Percentiles rank a stretch among this genome's conserved stretches.
phyloP scores from a whole-genome alignment of 1,140 invertebrate genomes.

The Acromyrmex echinatior region DNA sequence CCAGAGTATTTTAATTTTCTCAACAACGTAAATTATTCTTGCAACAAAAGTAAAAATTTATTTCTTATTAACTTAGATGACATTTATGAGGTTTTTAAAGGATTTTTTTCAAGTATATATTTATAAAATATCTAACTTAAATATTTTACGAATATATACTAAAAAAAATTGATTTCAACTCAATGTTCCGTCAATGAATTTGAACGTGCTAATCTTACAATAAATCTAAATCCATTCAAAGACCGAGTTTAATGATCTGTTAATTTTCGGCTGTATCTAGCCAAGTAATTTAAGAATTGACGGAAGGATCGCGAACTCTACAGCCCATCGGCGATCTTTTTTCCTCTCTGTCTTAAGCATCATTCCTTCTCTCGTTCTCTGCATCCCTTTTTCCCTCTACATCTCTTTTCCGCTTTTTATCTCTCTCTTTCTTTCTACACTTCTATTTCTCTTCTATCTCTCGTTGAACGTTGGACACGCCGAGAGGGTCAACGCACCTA shows the following conservation, averaged over 20 bases:
- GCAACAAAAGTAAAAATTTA: background rate
- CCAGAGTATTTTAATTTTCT: background rate
- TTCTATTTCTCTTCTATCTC: slow-evolving; percentile 65
- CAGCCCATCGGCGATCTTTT: slow-evolving; percentile 52
- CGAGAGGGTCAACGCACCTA: slow-evolving; percentile 78
- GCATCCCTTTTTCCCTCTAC: slow-evolving; percentile 26
- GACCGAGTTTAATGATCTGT: slow-evolving; percentile 63
- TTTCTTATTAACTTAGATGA: background rate
- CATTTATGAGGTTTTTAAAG: no score
- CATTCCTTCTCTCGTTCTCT: slow-evolving; percentile 42
- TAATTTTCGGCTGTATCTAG: slow-evolving; percentile 58
- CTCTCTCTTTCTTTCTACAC: slow-evolving; percentile 30
- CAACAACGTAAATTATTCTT: background rate
- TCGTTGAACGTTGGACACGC: slow-evolving; percentile 69
- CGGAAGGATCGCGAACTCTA: slow-evolving; percentile 66
- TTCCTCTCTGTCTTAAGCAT: slow-evolving; percentile 17
- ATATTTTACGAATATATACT: background rate
- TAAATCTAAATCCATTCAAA: slow-evolving; percentile 46
- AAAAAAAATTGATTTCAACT: slow-evolving; percentile 30
- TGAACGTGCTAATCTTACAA: slow-evolving; percentile 46
- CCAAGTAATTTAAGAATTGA: slow-evolving; percentile 37
- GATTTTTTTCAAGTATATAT: no score
- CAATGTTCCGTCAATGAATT: slow-evolving; percentile 36
- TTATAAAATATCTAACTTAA: no score
- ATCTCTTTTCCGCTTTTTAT: slow-evolving; percentile 15